These are phyloP conservation scores for Labeo calbasu DNA, from an alignment of 2,797 vertebrate genomes.

Conservation along the genomic window DNA sequence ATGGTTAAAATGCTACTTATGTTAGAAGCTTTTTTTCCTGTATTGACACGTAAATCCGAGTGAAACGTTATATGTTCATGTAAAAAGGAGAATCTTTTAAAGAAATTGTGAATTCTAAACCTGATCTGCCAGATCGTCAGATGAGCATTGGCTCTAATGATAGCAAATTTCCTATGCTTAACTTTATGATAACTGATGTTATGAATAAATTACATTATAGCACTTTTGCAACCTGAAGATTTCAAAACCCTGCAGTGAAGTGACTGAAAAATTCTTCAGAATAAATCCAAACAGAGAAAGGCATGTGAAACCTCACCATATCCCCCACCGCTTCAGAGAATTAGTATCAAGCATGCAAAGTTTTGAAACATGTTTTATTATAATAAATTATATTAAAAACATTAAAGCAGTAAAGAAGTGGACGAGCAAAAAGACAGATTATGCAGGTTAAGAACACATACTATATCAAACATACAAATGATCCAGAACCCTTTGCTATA, in stretches of 20 bases:
- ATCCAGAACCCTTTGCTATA: not conserved
- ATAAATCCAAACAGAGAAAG: constrained; percentile 71
- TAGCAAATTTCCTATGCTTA: not conserved
- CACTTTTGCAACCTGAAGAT: not conserved
- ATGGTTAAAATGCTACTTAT: not conserved
- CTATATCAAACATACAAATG: not conserved
- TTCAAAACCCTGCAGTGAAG: not conserved
- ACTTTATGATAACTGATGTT: not conserved
- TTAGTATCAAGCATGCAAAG: constrained; percentile 35
- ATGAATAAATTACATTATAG: not conserved
- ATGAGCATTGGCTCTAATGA: not conserved
- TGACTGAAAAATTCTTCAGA: constrained; percentile 26
- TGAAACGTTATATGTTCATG: not conserved
- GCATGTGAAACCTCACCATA: constrained; percentile 27
- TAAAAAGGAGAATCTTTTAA: not conserved
- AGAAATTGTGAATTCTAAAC: not conserved
- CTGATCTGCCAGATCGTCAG: not conserved
- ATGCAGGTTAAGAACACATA: constrained; percentile 10
- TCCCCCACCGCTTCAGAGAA: constrained; percentile 17
- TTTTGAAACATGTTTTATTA: constrained; percentile 23
- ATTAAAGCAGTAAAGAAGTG: constrained; percentile 31
- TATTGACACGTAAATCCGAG: not conserved
- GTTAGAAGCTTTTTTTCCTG: not conserved
- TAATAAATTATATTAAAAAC: constrained; percentile 3
- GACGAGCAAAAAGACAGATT: not conserved